Percentiles rank a stretch among this genome's conserved stretches.
These are phyloP conservation scores for Lobophora halterata DNA, from an alignment of 2,888 invertebrate species.

Conservation along the genomic window DNA sequence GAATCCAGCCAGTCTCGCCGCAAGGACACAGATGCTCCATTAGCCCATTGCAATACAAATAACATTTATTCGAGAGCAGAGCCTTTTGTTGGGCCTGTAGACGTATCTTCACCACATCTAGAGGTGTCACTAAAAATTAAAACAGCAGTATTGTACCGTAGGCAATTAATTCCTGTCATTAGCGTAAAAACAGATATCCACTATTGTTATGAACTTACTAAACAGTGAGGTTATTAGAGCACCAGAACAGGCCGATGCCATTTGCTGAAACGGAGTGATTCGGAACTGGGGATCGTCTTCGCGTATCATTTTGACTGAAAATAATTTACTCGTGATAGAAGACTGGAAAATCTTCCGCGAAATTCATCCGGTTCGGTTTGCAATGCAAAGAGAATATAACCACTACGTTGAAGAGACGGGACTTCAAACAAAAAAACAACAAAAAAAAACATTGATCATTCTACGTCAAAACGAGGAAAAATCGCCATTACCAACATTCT, in stretches of 20 bases:
- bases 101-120: constrained; percentile 99
- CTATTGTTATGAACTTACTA: constrained; percentile 79
- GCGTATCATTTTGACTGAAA: constrained; percentile 58
- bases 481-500: no score
- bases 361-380: no score
- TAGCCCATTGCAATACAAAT: constrained; percentile 97
- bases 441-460: no score
- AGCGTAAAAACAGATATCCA: not conserved
- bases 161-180: not conserved
- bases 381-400: no score
- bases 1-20: constrained; percentile 83
- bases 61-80: constrained; percentile 91
- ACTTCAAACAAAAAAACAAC: no score
- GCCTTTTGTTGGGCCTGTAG: constrained; percentile 96
- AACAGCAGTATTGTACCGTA: no score
- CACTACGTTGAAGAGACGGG: no score
- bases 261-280: constrained; percentile 90
- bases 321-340: constrained; percentile 8
- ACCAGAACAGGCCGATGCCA: constrained; percentile 92
- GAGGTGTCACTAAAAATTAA: constrained; percentile 91
- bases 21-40: constrained; percentile 99
- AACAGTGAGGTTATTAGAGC: constrained; percentile 93
- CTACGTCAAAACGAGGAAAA: no score
- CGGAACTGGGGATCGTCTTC: constrained; percentile 88
- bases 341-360: constrained; percentile 9